Evolutionary conservation across 2,113 vertebrate species (phyloP).

Genomic region (Parotia lawesii): DNA sequence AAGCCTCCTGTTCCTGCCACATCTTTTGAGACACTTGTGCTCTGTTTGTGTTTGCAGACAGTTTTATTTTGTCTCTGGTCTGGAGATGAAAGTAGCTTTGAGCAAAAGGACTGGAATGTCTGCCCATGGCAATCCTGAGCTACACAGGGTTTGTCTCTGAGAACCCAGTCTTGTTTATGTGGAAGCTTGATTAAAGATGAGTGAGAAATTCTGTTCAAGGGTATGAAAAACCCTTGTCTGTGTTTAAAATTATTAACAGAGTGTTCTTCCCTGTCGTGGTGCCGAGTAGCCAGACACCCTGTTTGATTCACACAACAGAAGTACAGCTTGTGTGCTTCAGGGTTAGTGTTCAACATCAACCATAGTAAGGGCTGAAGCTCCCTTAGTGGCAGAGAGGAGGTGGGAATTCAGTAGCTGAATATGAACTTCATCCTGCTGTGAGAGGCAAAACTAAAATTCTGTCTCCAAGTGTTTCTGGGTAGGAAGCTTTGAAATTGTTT

Average conservation of each 20-base stretch:
- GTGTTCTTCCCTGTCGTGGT: neutral
- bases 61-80: neutral
- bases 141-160: fast-evolving
- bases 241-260: neutral
- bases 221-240: neutral
- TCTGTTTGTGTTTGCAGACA: neutral
- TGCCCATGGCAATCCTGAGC: neutral
- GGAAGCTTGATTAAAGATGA: neutral
- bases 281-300: neutral
- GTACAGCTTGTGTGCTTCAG: neutral
- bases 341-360: neutral
- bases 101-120: neutral
- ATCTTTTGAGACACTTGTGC: neutral
- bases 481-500: neutral
- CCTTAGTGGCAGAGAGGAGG: neutral
- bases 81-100: neutral
- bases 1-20: neutral
- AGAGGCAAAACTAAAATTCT: neutral
- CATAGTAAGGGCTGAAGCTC: neutral
- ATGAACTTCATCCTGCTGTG: neutral
- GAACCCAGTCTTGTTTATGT: neutral
- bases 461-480: neutral
- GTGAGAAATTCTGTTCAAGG: neutral
- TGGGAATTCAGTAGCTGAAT: neutral
- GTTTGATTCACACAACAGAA: neutral